These are phyloP conservation scores for Clamator glandarius DNA, from an alignment of 2,797 vertebrate species.

Conservation along the genomic window DNA sequence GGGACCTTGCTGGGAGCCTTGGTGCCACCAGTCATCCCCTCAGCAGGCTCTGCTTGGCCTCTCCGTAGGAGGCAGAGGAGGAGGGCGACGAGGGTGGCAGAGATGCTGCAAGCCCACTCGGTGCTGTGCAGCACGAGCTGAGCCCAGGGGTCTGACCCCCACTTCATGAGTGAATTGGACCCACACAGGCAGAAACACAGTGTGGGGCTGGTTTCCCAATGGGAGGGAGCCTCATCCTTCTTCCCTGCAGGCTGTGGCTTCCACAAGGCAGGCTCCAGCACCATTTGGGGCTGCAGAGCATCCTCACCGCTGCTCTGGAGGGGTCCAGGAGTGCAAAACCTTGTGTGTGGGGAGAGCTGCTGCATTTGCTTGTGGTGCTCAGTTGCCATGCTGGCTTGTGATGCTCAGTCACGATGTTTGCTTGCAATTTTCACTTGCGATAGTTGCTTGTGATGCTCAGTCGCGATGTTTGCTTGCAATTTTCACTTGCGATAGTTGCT, in stretches of 20 bases:
- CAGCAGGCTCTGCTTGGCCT: background rate
- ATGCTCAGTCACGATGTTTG: no score
- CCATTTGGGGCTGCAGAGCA: background rate
- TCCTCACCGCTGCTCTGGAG: accelerated
- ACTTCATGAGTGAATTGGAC: accelerated
- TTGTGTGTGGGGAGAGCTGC: no score
- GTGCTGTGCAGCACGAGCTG: accelerated
- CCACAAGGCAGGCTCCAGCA: background rate
- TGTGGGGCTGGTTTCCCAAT: accelerated
- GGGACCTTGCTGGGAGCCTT: background rate
- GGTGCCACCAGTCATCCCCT: background rate
- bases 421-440: no score
- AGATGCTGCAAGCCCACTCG: accelerated
- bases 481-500: no score
- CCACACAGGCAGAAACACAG: background rate
- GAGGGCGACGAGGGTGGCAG: background rate
- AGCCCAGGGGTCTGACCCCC: background rate
- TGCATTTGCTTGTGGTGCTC: no score
- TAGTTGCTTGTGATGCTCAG: no score
- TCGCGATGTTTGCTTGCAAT: no score
- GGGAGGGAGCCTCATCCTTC: accelerated
- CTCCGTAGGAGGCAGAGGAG: background rate
- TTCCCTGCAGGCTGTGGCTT: accelerated
- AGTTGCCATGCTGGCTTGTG: no score
- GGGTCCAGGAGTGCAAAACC: no score